These are phyloP conservation scores for Scaeva pyrastri DNA, from an alignment of 2,888 invertebrate species.

Conservation along the genomic window DNA sequence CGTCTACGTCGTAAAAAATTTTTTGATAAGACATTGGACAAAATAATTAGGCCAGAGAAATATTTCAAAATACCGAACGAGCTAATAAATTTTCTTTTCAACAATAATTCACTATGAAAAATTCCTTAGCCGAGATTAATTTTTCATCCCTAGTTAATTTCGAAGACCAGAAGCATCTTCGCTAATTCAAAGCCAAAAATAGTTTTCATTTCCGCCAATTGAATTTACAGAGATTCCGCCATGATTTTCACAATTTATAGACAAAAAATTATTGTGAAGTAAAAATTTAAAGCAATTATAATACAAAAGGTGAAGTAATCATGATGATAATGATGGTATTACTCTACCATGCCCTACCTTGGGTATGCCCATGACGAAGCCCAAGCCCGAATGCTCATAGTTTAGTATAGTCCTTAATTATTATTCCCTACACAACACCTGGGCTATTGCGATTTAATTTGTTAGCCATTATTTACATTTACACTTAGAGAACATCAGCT, in stretches of 20 bases:
- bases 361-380: not conserved
- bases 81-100: too few relatives aligned
- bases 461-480: constrained; percentile 83
- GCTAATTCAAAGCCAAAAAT: constrained; percentile 23
- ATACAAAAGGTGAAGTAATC: constrained; percentile 52
- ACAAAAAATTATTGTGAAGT: constrained; percentile 21
- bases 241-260: constrained; percentile 32
- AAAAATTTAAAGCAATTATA: constrained; percentile 67
- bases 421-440: constrained; percentile 73
- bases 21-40: too few relatives aligned
- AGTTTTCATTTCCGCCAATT: constrained; percentile 23
- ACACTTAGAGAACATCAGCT: constrained; percentile 77
- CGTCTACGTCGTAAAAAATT: too few relatives aligned
- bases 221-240: constrained; percentile 40
- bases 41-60: too few relatives aligned
- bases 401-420: constrained; percentile 70
- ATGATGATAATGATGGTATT: constrained; percentile 2
- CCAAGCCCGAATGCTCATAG: constrained; percentile 24
- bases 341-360: too few relatives aligned
- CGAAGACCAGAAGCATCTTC: not conserved
- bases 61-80: too few relatives aligned
- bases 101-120: too few relatives aligned
- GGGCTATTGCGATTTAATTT: constrained; percentile 81
- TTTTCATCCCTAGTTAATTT: not conserved
- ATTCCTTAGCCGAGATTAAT: too few relatives aligned